Evolutionary conservation across 2,888 invertebrate genomes (phyloP), one percentile per base, ranked within the genome.

Genomic region (Onchidella celtica): DNA sequence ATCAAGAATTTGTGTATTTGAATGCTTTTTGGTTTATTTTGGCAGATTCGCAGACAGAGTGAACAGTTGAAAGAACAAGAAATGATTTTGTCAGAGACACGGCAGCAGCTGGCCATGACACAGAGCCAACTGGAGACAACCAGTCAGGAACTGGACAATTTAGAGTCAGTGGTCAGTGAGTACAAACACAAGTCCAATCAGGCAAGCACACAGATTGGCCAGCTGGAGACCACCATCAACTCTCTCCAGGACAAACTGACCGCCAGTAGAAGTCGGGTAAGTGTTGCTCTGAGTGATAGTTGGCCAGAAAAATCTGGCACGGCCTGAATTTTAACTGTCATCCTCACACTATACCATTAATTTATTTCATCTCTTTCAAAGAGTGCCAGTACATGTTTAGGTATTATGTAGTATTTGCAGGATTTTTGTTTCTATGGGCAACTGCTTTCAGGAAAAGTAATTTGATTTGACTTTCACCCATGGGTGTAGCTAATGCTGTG

Each of bases 121-220:
- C 90, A 92, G 83, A 89, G 90, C 63, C 90, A 91, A 85, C 83
- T 90, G 47, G 88, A 89, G 68, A 87, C 88, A 66, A 82, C 85
- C 4, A 83, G 84, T 36, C 89, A 90, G 24, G 89, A 88, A 27
- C 82, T 85, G 17, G 88, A 89, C 57, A 85, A 88, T 24, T 85
- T 91, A 32, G 88, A 91, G 65, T 72, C 84, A 11, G 85, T 83
- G 38, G 86, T 92, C 11, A 87, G 87, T 79, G 88, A 80, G 76
- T 90, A 88, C 83, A 90, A 90, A 82, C 90, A 90, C 84, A 92
- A 92, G 81, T 91, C 88, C 81, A 86, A 87, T 66, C 89, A 90
- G 82, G 78, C 85, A 61, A 84, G 87, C 59, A 86, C 87, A 27
- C 90, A 92, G 86, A 81, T 89, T 2, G 79, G 82, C 14, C 90